Conservation (phyloP, 1,140 invertebrate genomes). For the Ladona fulva region DNA sequence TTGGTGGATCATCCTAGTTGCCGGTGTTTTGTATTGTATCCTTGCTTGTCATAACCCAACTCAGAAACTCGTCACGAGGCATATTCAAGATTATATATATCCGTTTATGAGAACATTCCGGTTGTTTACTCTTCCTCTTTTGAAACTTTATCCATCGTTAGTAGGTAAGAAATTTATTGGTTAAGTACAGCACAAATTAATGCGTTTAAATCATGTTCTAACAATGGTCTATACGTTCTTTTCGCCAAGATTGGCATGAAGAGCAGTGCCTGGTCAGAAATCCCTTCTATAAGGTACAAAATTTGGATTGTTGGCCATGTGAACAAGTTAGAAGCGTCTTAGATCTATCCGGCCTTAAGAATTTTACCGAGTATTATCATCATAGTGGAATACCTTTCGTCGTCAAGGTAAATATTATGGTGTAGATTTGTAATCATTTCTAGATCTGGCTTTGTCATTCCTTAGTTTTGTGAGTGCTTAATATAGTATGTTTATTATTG, state of each 20-base stretch:
- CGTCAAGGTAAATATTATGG: constrained; percentile 27
- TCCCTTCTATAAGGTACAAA: constrained; percentile 57
- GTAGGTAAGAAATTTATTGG: constrained; percentile 41
- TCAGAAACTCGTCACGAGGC: constrained; percentile 46
- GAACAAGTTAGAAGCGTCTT: constrained; percentile 51
- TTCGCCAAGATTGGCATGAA: constrained; percentile 59
- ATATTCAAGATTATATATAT: constrained; percentile 60
- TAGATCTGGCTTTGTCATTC: too few relatives aligned
- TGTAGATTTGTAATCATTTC: too few relatives aligned
- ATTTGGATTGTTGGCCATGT: constrained; percentile 71
- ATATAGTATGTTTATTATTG: too few relatives aligned
- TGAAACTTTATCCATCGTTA: constrained; percentile 49
- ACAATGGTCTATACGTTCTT: constrained; percentile 21
- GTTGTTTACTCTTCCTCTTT: constrained; percentile 49
- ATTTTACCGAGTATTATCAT: constrained; percentile 31
- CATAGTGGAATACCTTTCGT: constrained; percentile 37
- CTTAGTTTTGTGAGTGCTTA: too few relatives aligned
- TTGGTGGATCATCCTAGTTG: constrained; percentile 24
- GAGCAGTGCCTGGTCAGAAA: constrained; percentile 68
- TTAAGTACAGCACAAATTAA: constrained; percentile 15
- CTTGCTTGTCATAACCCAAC: constrained; percentile 39
- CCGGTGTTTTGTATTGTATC: constrained; percentile 29
- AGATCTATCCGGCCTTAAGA: constrained; percentile 33
- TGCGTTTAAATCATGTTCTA: constrained; percentile 22
- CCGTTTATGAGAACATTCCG: constrained; percentile 50